A percentile compares a stretch with the other conserved stretches of the same genome.
Evolutionary conservation across 2,888 invertebrate species (phyloP).

Genomic region (Lampropteryx suffumata): DNA sequence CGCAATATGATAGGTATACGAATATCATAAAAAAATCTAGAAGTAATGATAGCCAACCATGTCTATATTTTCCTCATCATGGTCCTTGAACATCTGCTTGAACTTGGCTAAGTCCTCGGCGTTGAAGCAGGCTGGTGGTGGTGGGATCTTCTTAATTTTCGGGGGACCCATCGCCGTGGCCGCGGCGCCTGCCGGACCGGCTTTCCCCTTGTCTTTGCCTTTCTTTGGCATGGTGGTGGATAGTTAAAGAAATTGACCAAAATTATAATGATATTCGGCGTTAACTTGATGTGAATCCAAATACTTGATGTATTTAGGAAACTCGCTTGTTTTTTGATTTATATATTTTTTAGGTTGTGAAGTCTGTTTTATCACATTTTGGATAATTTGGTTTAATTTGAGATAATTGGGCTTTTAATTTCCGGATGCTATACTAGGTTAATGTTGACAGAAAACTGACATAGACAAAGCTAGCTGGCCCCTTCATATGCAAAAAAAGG

Average conservation of each 20-base stretch:
- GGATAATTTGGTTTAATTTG: too few species aligned
- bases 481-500: too few species aligned
- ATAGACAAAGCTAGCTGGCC: too few species aligned
- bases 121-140: slow-evolving; percentile 68
- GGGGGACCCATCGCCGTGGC: slow-evolving; percentile 44
- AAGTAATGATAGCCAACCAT: slow-evolving; percentile 47
- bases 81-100: slow-evolving; percentile 62
- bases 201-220: slow-evolving; percentile 43
- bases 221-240: slow-evolving; percentile 53
- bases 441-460: too few species aligned
- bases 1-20: too few species aligned
- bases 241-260: neutral
- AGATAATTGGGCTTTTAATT: too few species aligned
- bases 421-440: too few species aligned
- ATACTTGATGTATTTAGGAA: neutral
- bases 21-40: too few species aligned
- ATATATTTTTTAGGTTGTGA: too few species aligned
- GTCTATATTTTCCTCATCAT: slow-evolving; percentile 68
- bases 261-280: too few species aligned
- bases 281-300: too few species aligned
- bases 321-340: neutral
- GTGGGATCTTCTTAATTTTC: slow-evolving; percentile 67
- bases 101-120: slow-evolving; percentile 60
- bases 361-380: neutral
- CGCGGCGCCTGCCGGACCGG: slow-evolving; percentile 20